A percentile compares a stretch with the other conserved stretches of the same genome.
Conservation (phyloP, 2,113 vertebrate species). For the Emydocephalus ijimae region DNA sequence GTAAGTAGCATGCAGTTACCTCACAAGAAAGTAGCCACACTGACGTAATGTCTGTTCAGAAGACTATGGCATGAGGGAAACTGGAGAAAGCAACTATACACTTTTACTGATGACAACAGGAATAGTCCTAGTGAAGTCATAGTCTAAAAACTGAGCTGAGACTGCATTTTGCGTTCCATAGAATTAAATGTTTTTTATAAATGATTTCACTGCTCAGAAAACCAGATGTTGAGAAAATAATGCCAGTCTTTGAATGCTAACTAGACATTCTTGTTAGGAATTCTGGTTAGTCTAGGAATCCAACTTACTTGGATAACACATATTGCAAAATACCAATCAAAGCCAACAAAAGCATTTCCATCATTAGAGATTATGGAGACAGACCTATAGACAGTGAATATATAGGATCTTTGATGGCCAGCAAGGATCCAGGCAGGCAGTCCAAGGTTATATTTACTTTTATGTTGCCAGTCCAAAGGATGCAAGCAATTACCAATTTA, state of each 20-base stretch:
- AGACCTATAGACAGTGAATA: neutral
- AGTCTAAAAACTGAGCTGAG: neutral
- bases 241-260: neutral
- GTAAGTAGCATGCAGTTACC: neutral
- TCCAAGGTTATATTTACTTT: neutral
- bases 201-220: neutral
- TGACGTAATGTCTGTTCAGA: neutral
- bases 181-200: neutral
- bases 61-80: neutral
- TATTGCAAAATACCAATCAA: neutral
- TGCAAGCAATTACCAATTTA: neutral
- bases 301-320: neutral
- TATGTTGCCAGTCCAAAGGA: neutral
- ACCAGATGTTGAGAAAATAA: neutral
- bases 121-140: neutral
- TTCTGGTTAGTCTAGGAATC: no score
- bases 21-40: neutral
- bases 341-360: neutral
- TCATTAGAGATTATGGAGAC: neutral
- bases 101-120: neutral
- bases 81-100: neutral
- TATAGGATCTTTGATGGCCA: neutral
- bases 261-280: neutral
- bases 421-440: neutral
- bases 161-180: neutral